Percentiles rank a stretch among this genome's conserved stretches.
Conservation (phyloP, 2,113 vertebrate species). For the Lipophrys pholis region DNA sequence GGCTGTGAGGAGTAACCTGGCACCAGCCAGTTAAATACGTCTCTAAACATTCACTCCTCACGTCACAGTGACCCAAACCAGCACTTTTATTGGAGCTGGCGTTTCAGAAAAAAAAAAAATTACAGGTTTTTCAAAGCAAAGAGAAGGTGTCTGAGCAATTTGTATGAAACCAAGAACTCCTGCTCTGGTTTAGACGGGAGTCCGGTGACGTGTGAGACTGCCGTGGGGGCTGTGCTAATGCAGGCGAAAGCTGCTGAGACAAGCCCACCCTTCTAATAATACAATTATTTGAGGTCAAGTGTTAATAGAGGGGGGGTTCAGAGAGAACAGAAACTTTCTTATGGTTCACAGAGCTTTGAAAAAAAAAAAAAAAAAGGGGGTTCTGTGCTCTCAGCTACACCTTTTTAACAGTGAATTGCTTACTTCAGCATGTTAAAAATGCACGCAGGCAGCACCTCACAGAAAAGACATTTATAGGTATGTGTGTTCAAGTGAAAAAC, state of each 20-base stretch:
- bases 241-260: conserved; percentile 30
- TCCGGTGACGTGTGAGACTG: conserved; percentile 30
- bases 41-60: conserved; percentile 63
- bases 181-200: conserved; percentile 27
- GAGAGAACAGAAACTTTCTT: conserved; percentile 48
- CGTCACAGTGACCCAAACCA: conserved; percentile 42
- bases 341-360: conserved; percentile 42
- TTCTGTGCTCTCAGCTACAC: not conserved
- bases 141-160: conserved; percentile 54
- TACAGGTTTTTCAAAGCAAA: conserved; percentile 25
- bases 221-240: conserved; percentile 29
- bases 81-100: conserved; percentile 57
- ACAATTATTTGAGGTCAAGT: conserved; percentile 77
- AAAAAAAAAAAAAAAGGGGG: not conserved
- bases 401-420: not conserved
- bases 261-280: conserved; percentile 68
- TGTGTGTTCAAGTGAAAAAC: not conserved
- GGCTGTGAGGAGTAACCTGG: conserved; percentile 73
- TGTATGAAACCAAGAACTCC: conserved; percentile 36
- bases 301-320: conserved; percentile 64
- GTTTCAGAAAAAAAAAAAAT: conserved; percentile 36
- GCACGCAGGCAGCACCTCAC: not conserved
- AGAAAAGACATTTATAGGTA: not conserved
- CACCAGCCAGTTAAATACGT: conserved; percentile 67
- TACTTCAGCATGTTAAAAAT: not conserved